Evolutionary conservation across 2,113 vertebrate species (phyloP).

Genomic region (Phaethornis superciliosus): DNA sequence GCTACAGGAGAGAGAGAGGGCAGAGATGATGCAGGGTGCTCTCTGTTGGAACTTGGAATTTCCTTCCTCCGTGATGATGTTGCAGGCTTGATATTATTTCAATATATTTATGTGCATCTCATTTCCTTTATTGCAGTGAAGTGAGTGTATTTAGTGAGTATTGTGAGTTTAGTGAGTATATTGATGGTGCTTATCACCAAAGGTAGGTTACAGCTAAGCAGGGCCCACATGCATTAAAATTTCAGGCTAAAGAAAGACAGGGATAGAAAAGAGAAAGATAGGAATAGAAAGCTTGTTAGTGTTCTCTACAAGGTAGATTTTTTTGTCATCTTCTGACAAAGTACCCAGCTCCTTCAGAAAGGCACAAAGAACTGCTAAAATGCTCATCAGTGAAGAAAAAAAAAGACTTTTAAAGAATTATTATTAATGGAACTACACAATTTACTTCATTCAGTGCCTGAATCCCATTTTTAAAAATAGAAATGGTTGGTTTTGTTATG

Average conservation of each 20-base stretch:
- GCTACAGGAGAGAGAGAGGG: not conserved
- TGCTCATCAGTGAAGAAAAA: not conserved
- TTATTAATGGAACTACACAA: not conserved
- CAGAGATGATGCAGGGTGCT: not conserved
- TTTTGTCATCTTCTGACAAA: not conserved
- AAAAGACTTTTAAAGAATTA: too few species aligned
- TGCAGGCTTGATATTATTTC: not conserved
- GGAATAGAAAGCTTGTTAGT: not conserved
- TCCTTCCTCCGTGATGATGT: slow-evolving; percentile 24
- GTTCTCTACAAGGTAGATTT: not conserved
- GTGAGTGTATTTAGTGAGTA: not conserved
- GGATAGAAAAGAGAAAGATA: not conserved
- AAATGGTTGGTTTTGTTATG: not conserved
- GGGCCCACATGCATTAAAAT: not conserved
- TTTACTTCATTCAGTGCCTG: not conserved
- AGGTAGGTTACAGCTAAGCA: slow-evolving; percentile 32
- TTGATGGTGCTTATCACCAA: not conserved
- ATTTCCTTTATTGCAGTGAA: slow-evolving; percentile 51
- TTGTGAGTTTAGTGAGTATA: fast-evolving
- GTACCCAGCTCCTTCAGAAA: not conserved
- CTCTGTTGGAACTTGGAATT: slow-evolving; percentile 7
- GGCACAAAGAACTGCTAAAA: not conserved
- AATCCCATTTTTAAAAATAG: not conserved
- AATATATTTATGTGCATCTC: slow-evolving; percentile 29
- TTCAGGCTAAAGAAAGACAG: not conserved